Conservation (phyloP, 1,140 invertebrate genomes). For the Calephelis virginiensis region DNA sequence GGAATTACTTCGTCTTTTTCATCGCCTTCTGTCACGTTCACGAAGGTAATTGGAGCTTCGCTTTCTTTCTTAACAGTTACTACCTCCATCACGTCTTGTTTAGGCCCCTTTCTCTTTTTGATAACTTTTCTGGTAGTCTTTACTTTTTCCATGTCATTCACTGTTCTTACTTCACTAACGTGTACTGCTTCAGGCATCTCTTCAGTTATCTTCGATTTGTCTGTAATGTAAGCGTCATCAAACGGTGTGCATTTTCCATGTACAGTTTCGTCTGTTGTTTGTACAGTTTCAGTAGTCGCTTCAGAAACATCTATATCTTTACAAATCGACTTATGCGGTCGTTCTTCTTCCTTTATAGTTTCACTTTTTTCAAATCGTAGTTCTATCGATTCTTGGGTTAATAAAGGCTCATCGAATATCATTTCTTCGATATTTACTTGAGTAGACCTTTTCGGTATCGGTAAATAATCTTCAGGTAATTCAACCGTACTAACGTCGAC, state of each 20-base stretch:
- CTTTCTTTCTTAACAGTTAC: neutral
- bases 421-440: constrained; percentile 7
- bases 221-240: neutral
- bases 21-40: constrained; percentile 1
- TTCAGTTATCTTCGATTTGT: neutral
- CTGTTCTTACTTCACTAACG: neutral
- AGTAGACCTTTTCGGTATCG: neutral
- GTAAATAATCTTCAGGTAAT: constrained; percentile 4
- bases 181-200: constrained; percentile 10
- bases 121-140: constrained; percentile 35
- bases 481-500: neutral
- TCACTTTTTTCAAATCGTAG: neutral
- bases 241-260: constrained; percentile 12
- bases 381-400: neutral
- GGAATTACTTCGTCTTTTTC: neutral
- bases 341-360: neutral
- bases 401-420: neutral
- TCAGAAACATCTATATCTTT: constrained; percentile 26
- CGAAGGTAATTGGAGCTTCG: neutral
- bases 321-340: constrained; percentile 30
- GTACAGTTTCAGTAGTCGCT: neutral
- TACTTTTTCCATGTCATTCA: constrained; percentile 23
- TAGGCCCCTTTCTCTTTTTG: neutral
- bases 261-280: neutral
- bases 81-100: neutral